Base-by-base conservation (phyloP, 1,140 invertebrate genomes). In the Papilio aristodemus region DNA sequence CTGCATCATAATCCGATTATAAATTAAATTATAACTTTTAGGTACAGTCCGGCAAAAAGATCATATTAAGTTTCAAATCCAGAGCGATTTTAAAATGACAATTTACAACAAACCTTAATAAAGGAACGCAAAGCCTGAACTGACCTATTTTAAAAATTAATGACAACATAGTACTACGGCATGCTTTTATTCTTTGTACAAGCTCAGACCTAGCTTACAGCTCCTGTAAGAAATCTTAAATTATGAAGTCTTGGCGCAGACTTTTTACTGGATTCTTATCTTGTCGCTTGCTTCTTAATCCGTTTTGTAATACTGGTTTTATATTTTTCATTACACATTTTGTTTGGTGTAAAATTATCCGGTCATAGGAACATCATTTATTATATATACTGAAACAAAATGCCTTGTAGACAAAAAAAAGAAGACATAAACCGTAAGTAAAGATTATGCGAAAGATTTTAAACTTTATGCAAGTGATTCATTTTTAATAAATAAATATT, bases 121-220 rank as follows among this genome's bases (percentile, higher is more conserved):
- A 6, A 46, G 10, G 19, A 13, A 54, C 3, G 19, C 46, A 54
- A 22, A 22, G 46, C 43, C 7, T 46, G 19, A 54, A 54, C 46
- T 54, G 46, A 54, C 46, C 46, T 54, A 54, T 54, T 54, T 54
- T 25, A 54, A 54, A 54, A 54, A 22, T 54, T 54, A 54, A 54
- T 54, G 46, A 54, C 41, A 43, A 43, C 17, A 25, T 54, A 54
- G 46, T 54, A 54, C 19, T 46, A 17, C 43, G 14, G 43, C 17
- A 46, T 14, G 46, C 46, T 10, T 19, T 54, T 54, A 54, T 54
- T 22, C 46, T 54, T 54, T 54, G 46, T 54, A 25, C 46, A 54
- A 54, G 22, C 46, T 10, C 5, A 22, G 46, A 32, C 27, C 2
- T 2, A 54, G 19, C 46, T 54, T 22, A 43, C n/a, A 22, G 46